phyloP scores from a whole-genome alignment of 2,888 invertebrate genomes.

The Hemicrepidius hirtus region DNA sequence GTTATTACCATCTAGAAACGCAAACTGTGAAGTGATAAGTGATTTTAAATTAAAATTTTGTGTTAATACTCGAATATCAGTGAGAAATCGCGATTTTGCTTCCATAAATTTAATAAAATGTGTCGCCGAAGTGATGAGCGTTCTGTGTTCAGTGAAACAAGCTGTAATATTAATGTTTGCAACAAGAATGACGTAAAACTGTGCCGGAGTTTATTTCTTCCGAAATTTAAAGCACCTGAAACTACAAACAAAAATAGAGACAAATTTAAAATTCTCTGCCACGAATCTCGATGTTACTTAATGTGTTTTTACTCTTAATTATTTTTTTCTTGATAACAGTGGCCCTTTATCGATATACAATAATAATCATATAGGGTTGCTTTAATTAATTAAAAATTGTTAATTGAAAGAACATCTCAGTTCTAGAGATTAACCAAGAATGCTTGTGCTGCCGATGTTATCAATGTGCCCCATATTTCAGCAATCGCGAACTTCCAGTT shows the following conservation, averaged over 20 bases:
- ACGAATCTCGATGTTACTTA: slow-evolving; percentile 16
- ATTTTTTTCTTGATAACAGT: too few relatives aligned
- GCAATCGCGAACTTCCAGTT: not conserved
- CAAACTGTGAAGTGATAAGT: slow-evolving; percentile 23
- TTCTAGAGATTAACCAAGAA: not conserved
- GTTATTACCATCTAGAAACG: not conserved
- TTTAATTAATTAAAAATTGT: not conserved
- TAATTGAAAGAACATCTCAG: not conserved
- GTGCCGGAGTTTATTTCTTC: slow-evolving; percentile 15
- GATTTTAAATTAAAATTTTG: slow-evolving; percentile 26
- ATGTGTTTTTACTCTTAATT: not conserved
- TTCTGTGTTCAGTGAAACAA: slow-evolving; percentile 40
- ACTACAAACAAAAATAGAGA: slow-evolving; percentile 15
- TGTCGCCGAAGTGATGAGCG: slow-evolving; percentile 38
- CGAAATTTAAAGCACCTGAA: slow-evolving; percentile 4
- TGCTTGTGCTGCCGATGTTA: slow-evolving; percentile 1
- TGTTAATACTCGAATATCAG: slow-evolving; percentile 23
- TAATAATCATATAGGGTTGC: not conserved
- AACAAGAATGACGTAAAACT: slow-evolving; percentile 13
- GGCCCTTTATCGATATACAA: too few relatives aligned
- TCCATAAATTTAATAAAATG: slow-evolving; percentile 42
- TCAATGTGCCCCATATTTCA: slow-evolving; percentile 1
- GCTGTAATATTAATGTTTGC: not conserved
- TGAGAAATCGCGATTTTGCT: slow-evolving; percentile 31
- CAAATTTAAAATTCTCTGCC: slow-evolving; percentile 17